Evolutionary conservation across 1,140 invertebrate genomes (phyloP), one percentile per base, ranked within the genome.

Genomic region (Sarcophaga peregrina): DNA sequence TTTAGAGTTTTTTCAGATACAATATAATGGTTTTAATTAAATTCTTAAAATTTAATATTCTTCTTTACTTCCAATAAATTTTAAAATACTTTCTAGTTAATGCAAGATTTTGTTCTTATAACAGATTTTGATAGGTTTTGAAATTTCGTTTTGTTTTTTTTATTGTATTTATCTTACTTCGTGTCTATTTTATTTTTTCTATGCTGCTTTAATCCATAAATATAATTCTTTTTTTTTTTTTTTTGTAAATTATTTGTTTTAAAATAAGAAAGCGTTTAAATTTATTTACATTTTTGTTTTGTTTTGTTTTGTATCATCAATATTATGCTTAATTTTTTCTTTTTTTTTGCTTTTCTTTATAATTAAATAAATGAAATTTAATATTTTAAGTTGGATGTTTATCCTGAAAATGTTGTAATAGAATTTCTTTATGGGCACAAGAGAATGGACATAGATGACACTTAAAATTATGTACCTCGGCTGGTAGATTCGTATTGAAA

Each of bases 361-460:
- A 37, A 37, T 37, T 37, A 37, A 48, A 81, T 45, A 37, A 81
- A 10, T 58, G 75, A 78, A 48, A 25, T 46, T 11, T 78, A 37
- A 37, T 1, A 37, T 15, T 13, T 73, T 81, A 85, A 1, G 84
- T 80, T 7, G 85, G 85, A 84, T 85, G 85, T 11, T 25, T 82
- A 45, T 58, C 46, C 17, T 54, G 76, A 47, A 85, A 85, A 78
- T 85, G 85, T 47, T 82, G 17, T 13, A 85, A 46, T 13, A 85
- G 76, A 13, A 81, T 48, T 17, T 85, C 50, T 72, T 85, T 85
- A 3, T 20, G 11, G 15, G 74, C 15, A 73, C 85, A 84, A 45
- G 80, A 82, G 52, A 85, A 85, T 13, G 83, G 82, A 72, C 85
- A 85, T 45, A 85, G 73, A 82, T 85, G 85, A 50, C 85, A 85